Evolutionary conservation across 2,888 invertebrate genomes (phyloP), one percentile per base, ranked within the genome.

Genomic region (Chromoteleia sp.): DNA sequence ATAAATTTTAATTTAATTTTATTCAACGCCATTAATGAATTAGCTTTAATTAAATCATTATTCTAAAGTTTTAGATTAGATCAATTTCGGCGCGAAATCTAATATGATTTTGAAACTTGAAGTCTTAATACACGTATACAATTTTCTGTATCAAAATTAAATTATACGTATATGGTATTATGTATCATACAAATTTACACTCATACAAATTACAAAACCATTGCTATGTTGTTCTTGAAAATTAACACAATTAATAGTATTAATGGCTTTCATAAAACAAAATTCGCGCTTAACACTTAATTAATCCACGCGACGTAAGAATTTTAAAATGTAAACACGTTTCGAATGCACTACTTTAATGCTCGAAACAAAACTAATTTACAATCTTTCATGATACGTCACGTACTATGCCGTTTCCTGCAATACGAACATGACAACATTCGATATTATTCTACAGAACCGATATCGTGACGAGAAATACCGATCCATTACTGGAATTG

Each of bases 401-500:
- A 50, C 15, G 19, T 59, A 36, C 59, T 68, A 68, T 29, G 41
- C 61, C 14, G 68, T 59, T 52, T 33, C 33, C 17, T 59, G 68
- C n/a, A n/a, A 68, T 76, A 52, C 25, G 59, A 43, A 39, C 43
- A 33, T 39, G 59, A 52, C 68, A 68, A 52, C 68, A 39, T 59
- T 54, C 68, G 30, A 73, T 74, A 41, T 10, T 25, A 36, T 74
- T 63, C 15, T 50, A 30, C 12, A 19, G 15, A 54, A 15, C 43
- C 68, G 45, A 54, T 67, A 67, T 79, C 73, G 61, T 79, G 78
- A 73, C 59, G 36, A 41, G 61, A 12, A 12, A 58, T 19, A 76
- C 65, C 81, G 77, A 83, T 85, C 85, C 85, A 87, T 86, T 86
- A 85, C 83, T 58, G 75, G 80, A 75, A 86, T 87, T 85, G 84